phyloP scores from a whole-genome alignment of 2,888 invertebrate genomes.

The Eucera pruinosa region DNA sequence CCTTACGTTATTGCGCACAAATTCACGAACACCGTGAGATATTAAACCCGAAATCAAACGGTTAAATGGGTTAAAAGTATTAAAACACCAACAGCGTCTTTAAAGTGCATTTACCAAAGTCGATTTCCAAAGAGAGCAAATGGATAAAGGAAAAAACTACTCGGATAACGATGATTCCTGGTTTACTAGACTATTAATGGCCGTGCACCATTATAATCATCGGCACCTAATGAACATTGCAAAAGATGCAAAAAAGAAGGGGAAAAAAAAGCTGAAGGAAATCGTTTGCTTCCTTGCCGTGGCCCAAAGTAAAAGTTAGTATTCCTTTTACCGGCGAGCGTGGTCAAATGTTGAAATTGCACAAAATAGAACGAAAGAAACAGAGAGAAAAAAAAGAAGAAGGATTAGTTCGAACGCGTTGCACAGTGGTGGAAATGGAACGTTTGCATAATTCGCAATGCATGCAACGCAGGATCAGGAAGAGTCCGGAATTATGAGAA shows the following conservation, averaged over 20 bases:
- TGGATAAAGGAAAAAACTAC: background rate
- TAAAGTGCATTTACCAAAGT: background rate
- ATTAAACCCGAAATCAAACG: no score
- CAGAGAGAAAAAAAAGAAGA: background rate
- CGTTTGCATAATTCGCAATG: slow-evolving; percentile 38
- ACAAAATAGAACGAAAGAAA: no score
- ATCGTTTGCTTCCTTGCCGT: background rate
- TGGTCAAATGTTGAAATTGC: background rate
- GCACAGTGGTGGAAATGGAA: slow-evolving; percentile 1
- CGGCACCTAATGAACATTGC: slow-evolving; percentile 7
- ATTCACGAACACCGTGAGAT: no score
- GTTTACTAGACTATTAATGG: background rate
- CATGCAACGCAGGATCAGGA: slow-evolving; percentile 29
- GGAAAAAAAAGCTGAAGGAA: background rate
- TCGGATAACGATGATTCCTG: slow-evolving; percentile 15
- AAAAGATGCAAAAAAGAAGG: background rate
- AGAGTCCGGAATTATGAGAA: slow-evolving; percentile 19
- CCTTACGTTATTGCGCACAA: no score
- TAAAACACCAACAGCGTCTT: no score
- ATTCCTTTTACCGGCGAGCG: background rate
- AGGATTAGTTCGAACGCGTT: background rate
- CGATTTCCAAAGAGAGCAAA: background rate
- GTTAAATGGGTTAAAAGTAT: no score
- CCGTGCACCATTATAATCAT: background rate
- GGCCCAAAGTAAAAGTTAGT: background rate